phyloP scores from a whole-genome alignment of 2,888 invertebrate genomes.

The Notocelia uddmanniana region DNA sequence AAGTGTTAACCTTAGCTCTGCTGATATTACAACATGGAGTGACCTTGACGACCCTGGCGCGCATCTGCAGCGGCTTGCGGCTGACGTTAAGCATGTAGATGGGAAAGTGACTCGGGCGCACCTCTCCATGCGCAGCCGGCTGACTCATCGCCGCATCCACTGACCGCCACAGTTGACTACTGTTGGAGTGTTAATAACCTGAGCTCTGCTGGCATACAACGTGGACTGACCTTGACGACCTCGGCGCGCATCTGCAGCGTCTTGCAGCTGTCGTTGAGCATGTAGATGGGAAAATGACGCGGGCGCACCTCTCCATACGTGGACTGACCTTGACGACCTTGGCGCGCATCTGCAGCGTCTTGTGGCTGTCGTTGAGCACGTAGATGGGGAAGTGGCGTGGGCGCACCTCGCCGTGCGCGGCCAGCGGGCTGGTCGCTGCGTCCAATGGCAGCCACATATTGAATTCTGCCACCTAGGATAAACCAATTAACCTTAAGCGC shows the following conservation, averaged over 20 bases:
- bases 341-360: conserved; percentile 94
- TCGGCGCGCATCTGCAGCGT: conserved; percentile 94
- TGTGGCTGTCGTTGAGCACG: conserved; percentile 97
- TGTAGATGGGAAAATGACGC: conserved; percentile 94
- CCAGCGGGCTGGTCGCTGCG: conserved; percentile 83
- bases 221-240: conserved; percentile 86
- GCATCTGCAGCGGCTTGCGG: too few species aligned
- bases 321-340: conserved; percentile 89
- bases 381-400: conserved; percentile 94
- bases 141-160: too few species aligned
- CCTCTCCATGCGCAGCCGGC: too few species aligned
- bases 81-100: too few species aligned
- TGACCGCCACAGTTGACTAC: too few species aligned
- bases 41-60: too few species aligned
- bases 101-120: too few species aligned
- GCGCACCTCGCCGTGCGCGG: conserved; percentile 89
- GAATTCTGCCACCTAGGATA: conserved; percentile 93
- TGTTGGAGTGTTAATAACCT: too few species aligned
- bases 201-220: background rate
- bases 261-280: conserved; percentile 97
- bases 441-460: conserved; percentile 98
- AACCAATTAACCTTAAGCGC: too few species aligned
- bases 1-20: too few species aligned
- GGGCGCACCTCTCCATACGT: conserved; percentile 90
- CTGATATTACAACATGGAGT: too few species aligned